Base-by-base conservation (phyloP, 2,888 invertebrate species). In the Nomada fabriciana region DNA sequence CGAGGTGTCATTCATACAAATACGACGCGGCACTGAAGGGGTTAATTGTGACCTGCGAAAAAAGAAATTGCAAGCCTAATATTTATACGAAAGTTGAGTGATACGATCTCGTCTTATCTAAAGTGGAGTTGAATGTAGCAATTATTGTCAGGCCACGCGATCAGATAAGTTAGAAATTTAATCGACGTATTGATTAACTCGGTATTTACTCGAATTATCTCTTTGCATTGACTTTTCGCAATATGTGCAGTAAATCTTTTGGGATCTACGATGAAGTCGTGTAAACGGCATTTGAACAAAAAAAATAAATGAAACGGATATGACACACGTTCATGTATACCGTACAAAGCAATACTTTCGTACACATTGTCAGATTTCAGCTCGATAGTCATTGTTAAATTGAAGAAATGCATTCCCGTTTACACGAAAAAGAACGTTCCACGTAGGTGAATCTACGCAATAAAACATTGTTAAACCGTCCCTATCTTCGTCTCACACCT, bases 401-500 rank as follows among this genome's bases (percentile, higher is more conserved):
- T 47, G 15, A 47, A 47, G 15, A 11, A 15, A 47, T 47, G 47
- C 47, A 15, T 47, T 47, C 15, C 3, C 47, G 11, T 68, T 42
- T 55, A 25, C 29, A 36, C 29, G n/a, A 53, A 53, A 53, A 53
- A 5, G 10, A 20, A 10, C 9, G 9, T 18, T n/a, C 10, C n/a
- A 20, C 18, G 15, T 59, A 3, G 29, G 5, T 59, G 59, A 23
- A 29, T 18, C 59, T 29, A 2, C 18, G 23, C 47, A 15, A 63
- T 15, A 43, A n/a, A 63, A 25, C 11, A 36, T 53, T 47, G 50
- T 65, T 63, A 55, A 55, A 59, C 65, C 65, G 71, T 69, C 64
- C 69, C 68, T 76, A 76, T 84, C 79, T 80, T 36, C 52, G 53
- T 71, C 73, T 65, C 50, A 23, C 86, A 87, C 85, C 83, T 88